These are phyloP conservation scores for Thalassarche chlororhynchos DNA, from an alignment of 2,113 vertebrate species.

Conservation along the genomic window DNA sequence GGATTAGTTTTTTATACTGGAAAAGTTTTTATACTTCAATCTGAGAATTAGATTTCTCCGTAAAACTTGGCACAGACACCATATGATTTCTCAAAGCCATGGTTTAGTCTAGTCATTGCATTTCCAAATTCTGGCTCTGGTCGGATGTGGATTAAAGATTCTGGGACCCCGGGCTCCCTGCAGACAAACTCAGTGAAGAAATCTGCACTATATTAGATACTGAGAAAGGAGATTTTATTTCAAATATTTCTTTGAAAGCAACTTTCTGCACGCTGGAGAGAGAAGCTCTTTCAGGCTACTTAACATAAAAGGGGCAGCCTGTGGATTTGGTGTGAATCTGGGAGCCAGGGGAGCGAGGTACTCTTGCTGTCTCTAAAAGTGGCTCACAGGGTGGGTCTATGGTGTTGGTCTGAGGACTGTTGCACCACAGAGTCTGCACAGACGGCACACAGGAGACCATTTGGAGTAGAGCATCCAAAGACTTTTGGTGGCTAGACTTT, in stretches of 20 bases:
- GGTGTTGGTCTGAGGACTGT: neutral
- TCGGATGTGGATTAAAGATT: neutral
- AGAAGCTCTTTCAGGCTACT: neutral
- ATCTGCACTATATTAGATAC: neutral
- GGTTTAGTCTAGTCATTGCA: conserved; percentile 6
- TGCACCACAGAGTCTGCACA: neutral
- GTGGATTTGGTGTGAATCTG: neutral
- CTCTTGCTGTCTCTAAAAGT: neutral
- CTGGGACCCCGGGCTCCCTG: neutral
- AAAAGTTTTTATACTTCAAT: conserved; percentile 5
- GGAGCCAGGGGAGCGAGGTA: neutral
- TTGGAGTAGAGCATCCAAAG: neutral
- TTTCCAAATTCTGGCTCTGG: conserved; percentile 24
- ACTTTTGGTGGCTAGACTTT: neutral
- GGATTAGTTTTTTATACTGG: neutral
- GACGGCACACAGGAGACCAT: neutral
- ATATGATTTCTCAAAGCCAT: neutral
- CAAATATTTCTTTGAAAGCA: neutral
- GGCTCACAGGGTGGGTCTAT: neutral
- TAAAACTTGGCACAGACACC: conserved; percentile 35
- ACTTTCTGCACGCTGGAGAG: neutral
- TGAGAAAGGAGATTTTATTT: neutral
- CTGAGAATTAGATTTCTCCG: conserved; percentile 40
- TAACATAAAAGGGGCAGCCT: neutral
- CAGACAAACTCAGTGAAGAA: neutral